Evolutionary conservation across 2,888 invertebrate genomes (phyloP).

Genomic region (Plagodis pulveraria): DNA sequence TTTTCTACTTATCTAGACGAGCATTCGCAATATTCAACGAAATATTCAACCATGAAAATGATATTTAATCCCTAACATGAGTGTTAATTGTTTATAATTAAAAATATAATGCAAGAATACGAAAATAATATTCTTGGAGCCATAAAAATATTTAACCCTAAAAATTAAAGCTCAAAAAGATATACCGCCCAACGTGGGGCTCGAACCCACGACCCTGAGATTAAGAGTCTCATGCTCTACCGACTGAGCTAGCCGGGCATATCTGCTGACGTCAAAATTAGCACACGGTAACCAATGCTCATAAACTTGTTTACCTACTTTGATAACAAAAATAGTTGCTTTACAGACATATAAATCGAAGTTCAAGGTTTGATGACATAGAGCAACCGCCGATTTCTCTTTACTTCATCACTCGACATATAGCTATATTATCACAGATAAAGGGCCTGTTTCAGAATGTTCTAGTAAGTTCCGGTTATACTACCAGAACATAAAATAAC

Average conservation of each 20-base stretch:
- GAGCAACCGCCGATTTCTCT: background rate
- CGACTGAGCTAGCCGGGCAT: constrained; percentile 79
- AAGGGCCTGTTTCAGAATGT: too few relatives aligned
- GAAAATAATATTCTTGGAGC: background rate
- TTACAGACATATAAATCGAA: constrained; percentile 7
- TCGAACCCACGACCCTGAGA: constrained; percentile 86
- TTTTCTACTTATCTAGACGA: too few relatives aligned
- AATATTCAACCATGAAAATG: too few relatives aligned
- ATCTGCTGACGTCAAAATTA: accelerated
- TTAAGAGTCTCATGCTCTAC: constrained; percentile 85
- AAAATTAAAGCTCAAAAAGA: constrained; percentile 37
- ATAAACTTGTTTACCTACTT: background rate
- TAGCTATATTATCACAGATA: background rate
- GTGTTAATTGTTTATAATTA: too few relatives aligned
- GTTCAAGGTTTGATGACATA: constrained; percentile 11
- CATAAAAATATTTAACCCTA: constrained; percentile 35
- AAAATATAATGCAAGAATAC: too few relatives aligned
- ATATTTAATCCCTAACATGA: too few relatives aligned
- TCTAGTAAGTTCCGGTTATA: too few relatives aligned
- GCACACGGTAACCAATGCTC: background rate
- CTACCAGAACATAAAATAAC: too few relatives aligned
- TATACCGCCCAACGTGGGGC: constrained; percentile 83
- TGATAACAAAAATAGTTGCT: constrained; percentile 7
- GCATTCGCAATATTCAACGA: too few relatives aligned
- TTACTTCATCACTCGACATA: background rate